Evolutionary conservation across 1,140 invertebrate species (phyloP), one percentile per base, ranked within the genome.

Genomic region (Calephelis nemesis): DNA sequence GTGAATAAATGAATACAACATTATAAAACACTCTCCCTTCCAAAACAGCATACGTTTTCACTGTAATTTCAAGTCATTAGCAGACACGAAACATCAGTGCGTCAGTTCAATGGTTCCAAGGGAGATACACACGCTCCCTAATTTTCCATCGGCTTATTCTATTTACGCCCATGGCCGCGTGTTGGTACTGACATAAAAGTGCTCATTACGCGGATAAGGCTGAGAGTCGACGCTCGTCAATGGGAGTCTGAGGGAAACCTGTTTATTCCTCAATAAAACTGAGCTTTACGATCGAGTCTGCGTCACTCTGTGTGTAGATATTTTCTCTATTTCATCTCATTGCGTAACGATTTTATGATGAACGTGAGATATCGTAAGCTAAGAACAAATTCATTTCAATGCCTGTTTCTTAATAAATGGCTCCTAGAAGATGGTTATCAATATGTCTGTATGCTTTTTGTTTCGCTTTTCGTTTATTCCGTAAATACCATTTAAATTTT

Each of bases 221-320:
- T 74, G 78, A 65, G 71, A 68, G 50, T 71, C 73, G 79, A 63
- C 64, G 69, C 62, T 73, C 79, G 78, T 85, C 83, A 83, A 83
- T 82, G 82, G 75, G 58, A 75, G 79, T 80, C 79, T 82, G 69
- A 69, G 69, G 69, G 71, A 74, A 74, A 67, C 73, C 76, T 82
- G 81, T 83, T 82, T 83, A 85, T 78, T 73, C 74, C 72, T 76
- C 81, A 81, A 82, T 85, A 85, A 83, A 82, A 80, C 76, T 75
- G 58, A 74, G 72, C 78, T 81, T 81, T 79, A 83, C 77, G 76
- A 81, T 66, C 68, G 76, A 69, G 71, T 64, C 54, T 67, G 67
- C 69, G 54, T 60, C 54, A 60, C 15, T 39, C 54, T 60, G 54
- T 40, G 54, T 12, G 54, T 60, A 58, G 54, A 19, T 19, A 39